Evolutionary conservation across 2,888 invertebrate genomes (phyloP).

Genomic region (Plagodis dolabraria): DNA sequence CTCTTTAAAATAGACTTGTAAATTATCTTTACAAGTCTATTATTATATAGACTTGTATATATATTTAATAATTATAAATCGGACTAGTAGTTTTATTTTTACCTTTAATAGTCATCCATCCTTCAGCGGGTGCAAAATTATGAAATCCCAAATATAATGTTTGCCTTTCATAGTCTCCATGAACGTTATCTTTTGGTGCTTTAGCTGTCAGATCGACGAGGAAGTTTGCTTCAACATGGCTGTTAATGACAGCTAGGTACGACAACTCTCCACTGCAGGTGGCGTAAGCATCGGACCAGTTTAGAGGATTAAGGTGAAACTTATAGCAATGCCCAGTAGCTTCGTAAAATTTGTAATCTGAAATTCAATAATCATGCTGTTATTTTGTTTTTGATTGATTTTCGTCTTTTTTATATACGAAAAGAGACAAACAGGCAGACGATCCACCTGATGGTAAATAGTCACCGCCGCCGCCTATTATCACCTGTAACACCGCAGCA

Average conservation of each 20-base stretch:
- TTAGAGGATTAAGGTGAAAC: slow-evolving; percentile 58
- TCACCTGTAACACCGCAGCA: too few relatives aligned
- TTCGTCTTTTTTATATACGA: too few relatives aligned
- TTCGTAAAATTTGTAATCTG: slow-evolving; percentile 59
- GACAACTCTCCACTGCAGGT: slow-evolving; percentile 63
- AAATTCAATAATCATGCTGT: slow-evolving; percentile 24
- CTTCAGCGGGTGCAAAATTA: slow-evolving; percentile 34
- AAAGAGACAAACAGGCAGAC: too few relatives aligned
- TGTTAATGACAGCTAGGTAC: slow-evolving; percentile 62
- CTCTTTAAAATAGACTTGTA: too few relatives aligned
- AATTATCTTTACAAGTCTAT: too few relatives aligned
- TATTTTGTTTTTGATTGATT: neutral
- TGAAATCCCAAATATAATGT: slow-evolving; percentile 52
- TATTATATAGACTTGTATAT: too few relatives aligned
- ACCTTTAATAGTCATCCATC: slow-evolving; percentile 60
- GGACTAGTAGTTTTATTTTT: neutral
- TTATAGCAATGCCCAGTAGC: slow-evolving; percentile 62
- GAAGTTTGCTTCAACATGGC: slow-evolving; percentile 52
- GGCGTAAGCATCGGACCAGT: slow-evolving; percentile 63
- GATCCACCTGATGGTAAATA: too few relatives aligned
- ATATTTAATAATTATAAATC: too few relatives aligned
- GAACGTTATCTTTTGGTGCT: slow-evolving; percentile 49
- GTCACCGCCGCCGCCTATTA: too few relatives aligned
- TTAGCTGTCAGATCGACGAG: slow-evolving; percentile 50
- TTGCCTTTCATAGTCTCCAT: slow-evolving; percentile 46